phyloP scores from a whole-genome alignment of 2,888 invertebrate genomes.

The Stenurella melanura region DNA sequence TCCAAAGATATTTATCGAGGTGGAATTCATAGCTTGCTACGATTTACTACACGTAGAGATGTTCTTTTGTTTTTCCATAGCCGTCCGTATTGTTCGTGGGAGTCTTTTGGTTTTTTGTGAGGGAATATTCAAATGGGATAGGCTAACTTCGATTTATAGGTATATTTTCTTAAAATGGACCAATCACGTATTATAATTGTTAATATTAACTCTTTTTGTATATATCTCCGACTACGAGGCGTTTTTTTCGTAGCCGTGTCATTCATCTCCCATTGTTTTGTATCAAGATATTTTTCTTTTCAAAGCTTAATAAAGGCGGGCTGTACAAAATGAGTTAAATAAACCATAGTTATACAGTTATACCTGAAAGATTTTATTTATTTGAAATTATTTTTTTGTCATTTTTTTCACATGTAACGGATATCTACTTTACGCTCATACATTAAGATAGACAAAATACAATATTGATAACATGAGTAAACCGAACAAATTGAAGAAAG shows the following conservation, averaged over 20 bases:
- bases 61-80: slow-evolving; percentile 59
- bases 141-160: slow-evolving; percentile 64
- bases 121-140: slow-evolving; percentile 45
- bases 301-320: slow-evolving; percentile 43
- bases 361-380: not conserved
- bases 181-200: slow-evolving; percentile 70
- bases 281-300: slow-evolving; percentile 53
- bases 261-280: slow-evolving; percentile 62
- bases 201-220: slow-evolving; percentile 64
- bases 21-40: slow-evolving; percentile 66
- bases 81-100: slow-evolving; percentile 49
- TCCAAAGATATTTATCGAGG: slow-evolving; percentile 71
- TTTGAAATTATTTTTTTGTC: slow-evolving; percentile 4
- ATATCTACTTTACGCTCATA: no score
- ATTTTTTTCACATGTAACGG: not conserved
- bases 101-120: slow-evolving; percentile 45
- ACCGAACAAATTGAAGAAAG: no score
- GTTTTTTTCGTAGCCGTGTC: slow-evolving; percentile 59
- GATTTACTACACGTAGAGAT: slow-evolving; percentile 61
- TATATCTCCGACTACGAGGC: slow-evolving; percentile 52
- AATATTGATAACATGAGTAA: no score
- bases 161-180: slow-evolving; percentile 68
- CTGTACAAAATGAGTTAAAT: slow-evolving; percentile 19
- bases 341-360: slow-evolving; percentile 34
- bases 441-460: no score